Percentiles rank a stretch among this genome's conserved stretches.
Conservation (phyloP, 2,113 vertebrate species). For the Mus spicilegus region DNA sequence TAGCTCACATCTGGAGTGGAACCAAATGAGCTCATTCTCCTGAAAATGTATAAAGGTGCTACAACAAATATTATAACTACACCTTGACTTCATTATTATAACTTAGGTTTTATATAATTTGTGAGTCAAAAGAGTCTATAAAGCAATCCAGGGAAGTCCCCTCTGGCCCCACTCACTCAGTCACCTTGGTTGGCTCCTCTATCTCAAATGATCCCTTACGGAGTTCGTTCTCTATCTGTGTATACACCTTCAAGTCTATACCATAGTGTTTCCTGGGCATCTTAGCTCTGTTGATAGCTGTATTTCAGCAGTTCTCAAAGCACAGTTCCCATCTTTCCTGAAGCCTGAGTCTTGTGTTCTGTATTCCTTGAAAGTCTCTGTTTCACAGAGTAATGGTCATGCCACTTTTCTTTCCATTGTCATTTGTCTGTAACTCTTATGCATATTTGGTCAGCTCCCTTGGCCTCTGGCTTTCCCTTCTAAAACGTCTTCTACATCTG, state of each 20-base stretch:
- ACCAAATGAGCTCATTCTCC: background rate
- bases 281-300: background rate
- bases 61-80: background rate
- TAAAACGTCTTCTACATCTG: background rate
- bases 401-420: background rate
- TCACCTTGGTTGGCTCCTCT: background rate
- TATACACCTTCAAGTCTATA: background rate
- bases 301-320: background rate
- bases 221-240: background rate
- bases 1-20: background rate
- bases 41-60: background rate
- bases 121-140: background rate
- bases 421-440: background rate
- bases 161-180: background rate
- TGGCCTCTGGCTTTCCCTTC: background rate
- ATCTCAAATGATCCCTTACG: background rate
- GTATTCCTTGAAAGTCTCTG: background rate
- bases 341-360: background rate
- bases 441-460: background rate
- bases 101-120: background rate
- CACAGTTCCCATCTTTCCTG: background rate
- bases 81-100: background rate
- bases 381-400: background rate
- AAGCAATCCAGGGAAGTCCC: background rate
- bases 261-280: background rate